Conservation (phyloP, 2,888 invertebrate species). For the Drosophila setosimentum region DNA sequence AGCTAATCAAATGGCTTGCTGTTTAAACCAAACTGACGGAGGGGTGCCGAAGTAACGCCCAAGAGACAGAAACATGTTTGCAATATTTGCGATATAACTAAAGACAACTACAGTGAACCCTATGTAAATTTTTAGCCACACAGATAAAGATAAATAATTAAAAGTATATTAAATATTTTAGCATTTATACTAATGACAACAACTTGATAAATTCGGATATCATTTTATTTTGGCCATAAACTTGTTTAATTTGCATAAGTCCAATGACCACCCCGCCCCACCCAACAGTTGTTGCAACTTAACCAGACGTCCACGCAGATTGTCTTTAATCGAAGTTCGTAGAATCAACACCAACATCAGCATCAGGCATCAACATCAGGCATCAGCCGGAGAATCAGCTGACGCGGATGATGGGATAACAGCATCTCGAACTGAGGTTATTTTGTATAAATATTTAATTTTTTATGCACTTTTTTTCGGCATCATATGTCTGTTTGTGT, state of each 20-base stretch:
- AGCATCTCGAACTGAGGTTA: conserved; percentile 31
- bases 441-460: conserved; percentile 54
- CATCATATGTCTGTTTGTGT: conserved; percentile 53
- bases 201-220: conserved; percentile 49
- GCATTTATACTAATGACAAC: conserved; percentile 24
- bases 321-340: conserved; percentile 33
- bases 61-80: conserved; percentile 69
- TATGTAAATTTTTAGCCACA: conserved; percentile 54
- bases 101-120: conserved; percentile 24
- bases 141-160: conserved; percentile 60
- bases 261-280: conserved; percentile 28
- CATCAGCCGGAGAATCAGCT: conserved; percentile 32
- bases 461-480: conserved; percentile 75
- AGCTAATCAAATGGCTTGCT: conserved; percentile 63
- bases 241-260: conserved; percentile 79
- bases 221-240: conserved; percentile 67
- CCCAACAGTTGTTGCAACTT: conserved; percentile 37
- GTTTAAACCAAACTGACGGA: conserved; percentile 31
- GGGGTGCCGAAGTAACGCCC: conserved; percentile 38
- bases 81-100: conserved; percentile 12
- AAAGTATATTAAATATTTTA: conserved; percentile 39
- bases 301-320: conserved; percentile 22
- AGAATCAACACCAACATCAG: not conserved
- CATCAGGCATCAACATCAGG: not conserved
- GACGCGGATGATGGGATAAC: conserved; percentile 67